A percentile compares a stretch with the other conserved stretches of the same genome.
Conservation (phyloP, 2,888 invertebrate species). For the Hirtodrosophila trivittata region DNA sequence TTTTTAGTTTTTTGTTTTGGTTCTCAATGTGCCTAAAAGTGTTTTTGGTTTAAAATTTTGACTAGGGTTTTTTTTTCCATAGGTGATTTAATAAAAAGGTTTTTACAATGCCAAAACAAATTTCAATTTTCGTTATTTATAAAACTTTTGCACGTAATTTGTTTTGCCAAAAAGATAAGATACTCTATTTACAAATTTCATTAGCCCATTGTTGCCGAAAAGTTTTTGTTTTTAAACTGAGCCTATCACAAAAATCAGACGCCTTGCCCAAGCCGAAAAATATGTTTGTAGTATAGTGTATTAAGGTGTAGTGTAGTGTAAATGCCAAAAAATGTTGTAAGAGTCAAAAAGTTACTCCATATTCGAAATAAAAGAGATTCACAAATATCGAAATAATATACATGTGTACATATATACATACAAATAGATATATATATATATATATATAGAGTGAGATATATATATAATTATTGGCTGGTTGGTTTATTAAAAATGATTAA, state of each 20-base stretch:
- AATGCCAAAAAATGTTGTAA: slow-evolving; percentile 49
- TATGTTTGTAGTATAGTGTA: slow-evolving; percentile 22
- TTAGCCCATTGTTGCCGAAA: slow-evolving; percentile 58
- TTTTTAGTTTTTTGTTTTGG: slow-evolving; percentile 29
- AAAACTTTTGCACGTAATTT: slow-evolving; percentile 80
- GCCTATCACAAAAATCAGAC: slow-evolving; percentile 76
- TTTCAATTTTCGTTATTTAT: slow-evolving; percentile 60
- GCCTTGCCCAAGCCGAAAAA: slow-evolving; percentile 67
- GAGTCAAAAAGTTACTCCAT: slow-evolving; percentile 36
- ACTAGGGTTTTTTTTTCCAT: slow-evolving; percentile 57
- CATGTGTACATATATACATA: not conserved
- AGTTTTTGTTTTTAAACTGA: slow-evolving; percentile 36
- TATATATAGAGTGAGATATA: not conserved
- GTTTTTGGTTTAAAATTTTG: slow-evolving; percentile 74
- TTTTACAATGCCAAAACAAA: slow-evolving; percentile 77
- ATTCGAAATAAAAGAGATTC: slow-evolving; percentile 7
- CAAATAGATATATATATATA: slow-evolving; percentile 10
- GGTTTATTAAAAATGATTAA: slow-evolving; percentile 71
- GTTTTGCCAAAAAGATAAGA: slow-evolving; percentile 51
- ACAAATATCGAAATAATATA: slow-evolving; percentile 7
- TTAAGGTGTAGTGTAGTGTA: slow-evolving; percentile 3
- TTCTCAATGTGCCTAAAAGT: slow-evolving; percentile 77
- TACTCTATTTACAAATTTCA: slow-evolving; percentile 50
- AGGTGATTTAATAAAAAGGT: slow-evolving; percentile 67
- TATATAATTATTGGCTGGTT: slow-evolving; percentile 51